phyloP scores from a whole-genome alignment of 2,888 invertebrate species.

The Serripes groenlandicus region DNA sequence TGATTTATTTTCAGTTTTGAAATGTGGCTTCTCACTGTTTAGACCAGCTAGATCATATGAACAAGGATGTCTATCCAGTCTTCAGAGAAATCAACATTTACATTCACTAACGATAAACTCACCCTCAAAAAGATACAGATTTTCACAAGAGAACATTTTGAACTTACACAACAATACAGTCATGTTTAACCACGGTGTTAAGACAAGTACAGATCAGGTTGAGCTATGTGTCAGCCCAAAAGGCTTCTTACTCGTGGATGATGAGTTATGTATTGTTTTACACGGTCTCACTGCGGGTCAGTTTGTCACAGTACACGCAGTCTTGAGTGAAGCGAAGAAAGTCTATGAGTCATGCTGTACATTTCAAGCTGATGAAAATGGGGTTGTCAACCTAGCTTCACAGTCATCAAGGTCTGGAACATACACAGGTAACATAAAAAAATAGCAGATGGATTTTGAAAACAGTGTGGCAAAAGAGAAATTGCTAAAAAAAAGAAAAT shows the following conservation, averaged over 20 bases:
- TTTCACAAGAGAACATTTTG: too few relatives aligned
- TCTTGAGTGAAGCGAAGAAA: constrained; percentile 50
- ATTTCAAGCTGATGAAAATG: constrained; percentile 56
- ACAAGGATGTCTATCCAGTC: too few relatives aligned
- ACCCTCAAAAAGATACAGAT: too few relatives aligned
- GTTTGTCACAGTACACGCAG: constrained; percentile 58
- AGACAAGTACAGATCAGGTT: background rate
- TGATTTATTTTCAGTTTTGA: too few relatives aligned
- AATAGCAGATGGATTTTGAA: too few relatives aligned
- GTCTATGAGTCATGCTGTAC: constrained; percentile 60
- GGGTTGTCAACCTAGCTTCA: constrained; percentile 53
- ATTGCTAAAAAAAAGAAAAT: too few relatives aligned
- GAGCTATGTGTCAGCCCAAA: constrained; percentile 28
- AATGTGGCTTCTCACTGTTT: too few relatives aligned
- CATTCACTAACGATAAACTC: too few relatives aligned
- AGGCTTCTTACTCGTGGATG: constrained; percentile 60
- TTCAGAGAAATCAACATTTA: too few relatives aligned
- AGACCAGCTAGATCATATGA: too few relatives aligned
- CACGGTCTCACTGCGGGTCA: constrained; percentile 45
- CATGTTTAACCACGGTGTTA: background rate
- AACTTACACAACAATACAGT: too few relatives aligned
- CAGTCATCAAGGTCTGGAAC: constrained; percentile 59
- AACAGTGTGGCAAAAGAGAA: too few relatives aligned
- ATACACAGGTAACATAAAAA: constrained; percentile 63
- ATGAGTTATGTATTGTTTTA: constrained; percentile 56